These are phyloP conservation scores for Synodontis membranacea DNA, from an alignment of 2,113 vertebrate genomes.

Conservation along the genomic window DNA sequence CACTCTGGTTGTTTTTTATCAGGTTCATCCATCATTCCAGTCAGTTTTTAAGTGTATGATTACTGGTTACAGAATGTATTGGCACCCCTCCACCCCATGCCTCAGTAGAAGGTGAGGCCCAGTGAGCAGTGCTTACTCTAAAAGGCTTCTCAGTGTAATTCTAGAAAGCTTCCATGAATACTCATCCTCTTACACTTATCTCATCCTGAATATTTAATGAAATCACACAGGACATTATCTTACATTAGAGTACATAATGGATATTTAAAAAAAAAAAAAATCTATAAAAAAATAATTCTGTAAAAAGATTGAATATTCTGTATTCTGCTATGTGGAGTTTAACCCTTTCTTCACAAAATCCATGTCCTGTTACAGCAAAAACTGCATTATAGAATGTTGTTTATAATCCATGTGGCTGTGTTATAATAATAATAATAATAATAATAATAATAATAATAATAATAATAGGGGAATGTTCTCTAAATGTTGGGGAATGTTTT, in stretches of 20 bases:
- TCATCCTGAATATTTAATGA: constrained; percentile 4
- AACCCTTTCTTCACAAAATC: neutral
- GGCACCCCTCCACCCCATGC: neutral
- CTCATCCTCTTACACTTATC: neutral
- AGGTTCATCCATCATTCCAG: neutral
- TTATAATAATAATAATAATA: no score
- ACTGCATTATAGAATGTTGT: neutral
- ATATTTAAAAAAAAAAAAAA: no score
- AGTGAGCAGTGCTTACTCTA: neutral
- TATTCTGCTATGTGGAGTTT: neutral
- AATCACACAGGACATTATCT: neutral
- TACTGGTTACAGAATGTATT: neutral
- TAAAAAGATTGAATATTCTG: neutral
- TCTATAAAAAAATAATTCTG: neutral
- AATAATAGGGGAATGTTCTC: no score
- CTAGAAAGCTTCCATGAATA: neutral
- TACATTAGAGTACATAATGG: neutral
- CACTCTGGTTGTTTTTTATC: neutral
- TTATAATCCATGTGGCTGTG: neutral
- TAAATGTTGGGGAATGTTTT: no score
- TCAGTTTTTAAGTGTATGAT: neutral
- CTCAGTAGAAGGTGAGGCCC: neutral
- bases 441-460: no score
- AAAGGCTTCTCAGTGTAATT: neutral
- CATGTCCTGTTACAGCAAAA: neutral